Evolutionary conservation across 2,888 invertebrate species (phyloP), one percentile per base, ranked within the genome.

Genomic region (Hirtodrosophila cameraria): DNA sequence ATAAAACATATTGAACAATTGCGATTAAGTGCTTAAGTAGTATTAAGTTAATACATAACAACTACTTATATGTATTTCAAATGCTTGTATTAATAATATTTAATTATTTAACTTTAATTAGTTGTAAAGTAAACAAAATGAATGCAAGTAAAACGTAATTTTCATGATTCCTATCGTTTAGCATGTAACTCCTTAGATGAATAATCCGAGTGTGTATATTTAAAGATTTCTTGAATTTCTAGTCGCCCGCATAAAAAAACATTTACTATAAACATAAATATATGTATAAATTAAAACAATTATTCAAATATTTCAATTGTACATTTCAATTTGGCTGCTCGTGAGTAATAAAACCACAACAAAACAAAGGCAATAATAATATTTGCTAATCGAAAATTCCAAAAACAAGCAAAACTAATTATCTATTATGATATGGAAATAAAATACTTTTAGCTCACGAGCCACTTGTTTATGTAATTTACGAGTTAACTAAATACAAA

Each of bases 191-290:
- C 67, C 52, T 74, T 72, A 72, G 72, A 43, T 60, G 33, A 72
- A 59, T 67, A 77, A 65, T 81, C 78, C 65, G 45, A 69, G 54
- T 42, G 69, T 70, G 64, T 79, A 67, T 63, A 75, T 77, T 77
- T 78, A 60, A 68, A 54, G 65, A 77, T 78, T 86, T 84, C 80
- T 81, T 84, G 64, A 81, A 86, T 77, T 81, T 81, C 80, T 81
- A 81, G 80, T 81, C 80, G 80, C 80, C 86, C 86, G 78, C 81
- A 80, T 81, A 86, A 86, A 78, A 86, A 86, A 78, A 75, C 73
- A 83, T 73, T 65, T 80, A 82, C 63, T 67, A 79, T 58, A 78
- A 36, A 49, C 9, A 53, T 39, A 48, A 43, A 53, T 38, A 62
- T 38, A 60, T 45, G 36, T 27, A 55, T 27, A 66, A 70, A 52